Conservation (phyloP, 2,888 invertebrate genomes). For the Copidosoma aretas region DNA sequence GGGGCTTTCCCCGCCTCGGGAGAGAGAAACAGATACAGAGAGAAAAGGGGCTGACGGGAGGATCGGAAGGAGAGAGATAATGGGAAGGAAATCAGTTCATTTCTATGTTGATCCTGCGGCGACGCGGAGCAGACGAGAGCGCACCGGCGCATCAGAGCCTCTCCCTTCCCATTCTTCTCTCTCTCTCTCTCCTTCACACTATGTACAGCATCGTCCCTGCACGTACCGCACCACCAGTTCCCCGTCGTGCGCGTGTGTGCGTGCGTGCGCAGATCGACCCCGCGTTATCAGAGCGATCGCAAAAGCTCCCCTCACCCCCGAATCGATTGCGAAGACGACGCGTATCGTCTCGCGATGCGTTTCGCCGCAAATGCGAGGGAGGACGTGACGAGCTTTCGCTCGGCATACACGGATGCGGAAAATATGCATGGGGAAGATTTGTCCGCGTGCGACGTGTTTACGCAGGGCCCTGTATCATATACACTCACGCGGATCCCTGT, state of each 20-base stretch:
- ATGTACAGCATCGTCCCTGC: background rate
- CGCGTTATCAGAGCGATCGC: conserved; percentile 57
- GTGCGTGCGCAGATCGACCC: conserved; percentile 47
- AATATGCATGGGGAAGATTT: too few species aligned
- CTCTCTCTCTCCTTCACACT: background rate
- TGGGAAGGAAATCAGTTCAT: conserved; percentile 63
- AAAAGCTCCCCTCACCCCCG: conserved; percentile 28
- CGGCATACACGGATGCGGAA: too few species aligned
- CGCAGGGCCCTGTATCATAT: too few species aligned
- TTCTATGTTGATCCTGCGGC: conserved; percentile 62
- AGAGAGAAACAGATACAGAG: too few species aligned
- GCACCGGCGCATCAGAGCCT: conserved; percentile 16
- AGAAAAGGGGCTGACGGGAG: too few species aligned
- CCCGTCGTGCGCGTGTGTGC: background rate
- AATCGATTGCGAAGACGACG: conserved; percentile 33
- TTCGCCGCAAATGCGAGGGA: background rate
- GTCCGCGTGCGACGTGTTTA: too few species aligned
- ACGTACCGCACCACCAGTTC: background rate
- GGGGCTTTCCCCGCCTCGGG: background rate
- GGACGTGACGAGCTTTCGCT: conserved; percentile 37
- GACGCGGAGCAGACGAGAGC: conserved; percentile 38
- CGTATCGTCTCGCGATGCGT: background rate
- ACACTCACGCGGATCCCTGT: too few species aligned
- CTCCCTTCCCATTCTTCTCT: background rate
- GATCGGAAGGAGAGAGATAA: conserved; percentile 52